Evolutionary conservation across 2,888 invertebrate species (phyloP), one percentile per base, ranked within the genome.

Genomic region (Philaethria dido): DNA sequence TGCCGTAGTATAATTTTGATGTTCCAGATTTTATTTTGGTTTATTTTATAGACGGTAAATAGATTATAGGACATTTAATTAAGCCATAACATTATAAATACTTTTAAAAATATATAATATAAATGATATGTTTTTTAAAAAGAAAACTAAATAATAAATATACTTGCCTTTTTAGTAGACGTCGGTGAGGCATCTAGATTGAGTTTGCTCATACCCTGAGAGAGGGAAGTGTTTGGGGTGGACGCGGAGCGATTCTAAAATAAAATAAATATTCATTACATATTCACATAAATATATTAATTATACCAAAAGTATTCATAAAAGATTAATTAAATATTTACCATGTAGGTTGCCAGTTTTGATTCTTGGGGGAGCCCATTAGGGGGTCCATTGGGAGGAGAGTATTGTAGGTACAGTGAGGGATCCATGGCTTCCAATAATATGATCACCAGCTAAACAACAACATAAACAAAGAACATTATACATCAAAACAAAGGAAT

Each of bases 321-420:
- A n/a, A n/a, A n/a, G n/a, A n/a, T 5, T 48, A 25, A 48, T n/a
- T 25, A 50, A 44, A 16, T 50, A 54, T 79, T 75, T 76, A 97
- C 97, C 96, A 97, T 96, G 84, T 97, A 97, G 70, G 96, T 96
- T 69, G 96, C 96, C 83, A 97, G 92, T 89, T 97, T 97, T 70
- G 97, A 97, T 89, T 97, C 97, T 86, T 96, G 95, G 57, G 97
- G 97, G 78, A 97, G 94, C 80, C 96, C 96, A 91, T 94, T 94
- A 67, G 95, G 93, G 72, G 95, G 94, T 80, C 96, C 96, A 91
- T 94, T 94, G 67, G 95, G 93, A 71, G 95, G 93, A 69, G 95
- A 93, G 84, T 95, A 95, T 71, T 93, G 92, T 80, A 94, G 73
- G 78, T 82, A 94, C 81, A 95, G 94, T 85, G 96, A 94, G 73